Conservation (phyloP, 2,888 invertebrate species). For the Byasa hedistus region DNA sequence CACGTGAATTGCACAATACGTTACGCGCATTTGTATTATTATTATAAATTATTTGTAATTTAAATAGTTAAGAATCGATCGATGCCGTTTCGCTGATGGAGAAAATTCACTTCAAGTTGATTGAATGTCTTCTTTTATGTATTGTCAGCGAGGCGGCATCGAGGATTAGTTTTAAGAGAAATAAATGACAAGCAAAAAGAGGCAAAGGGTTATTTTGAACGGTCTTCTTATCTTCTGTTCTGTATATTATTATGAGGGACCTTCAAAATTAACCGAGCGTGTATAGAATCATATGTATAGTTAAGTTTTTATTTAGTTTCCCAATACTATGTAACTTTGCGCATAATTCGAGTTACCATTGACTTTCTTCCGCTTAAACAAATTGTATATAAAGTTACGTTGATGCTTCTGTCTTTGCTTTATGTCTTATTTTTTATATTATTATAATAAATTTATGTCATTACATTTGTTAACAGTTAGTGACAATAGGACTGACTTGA, state of each 20-base stretch:
- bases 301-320: conserved; percentile 43
- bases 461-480: conserved; percentile 29
- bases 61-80: conserved; percentile 43
- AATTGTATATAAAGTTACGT: conserved; percentile 63
- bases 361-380: conserved; percentile 52
- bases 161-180: conserved; percentile 48
- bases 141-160: conserved; percentile 47
- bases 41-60: conserved; percentile 56
- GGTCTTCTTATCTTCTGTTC: conserved; percentile 62
- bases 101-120: not conserved
- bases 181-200: conserved; percentile 73
- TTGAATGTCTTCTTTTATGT: conserved; percentile 22
- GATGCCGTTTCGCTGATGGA: conserved; percentile 41
- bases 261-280: conserved; percentile 63
- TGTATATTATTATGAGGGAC: conserved; percentile 70
- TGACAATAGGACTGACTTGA: conserved; percentile 31
- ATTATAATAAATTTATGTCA: conserved; percentile 21
- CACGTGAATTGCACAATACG: conserved; percentile 55
- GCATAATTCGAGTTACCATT: conserved; percentile 75
- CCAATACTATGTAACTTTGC: conserved; percentile 54
- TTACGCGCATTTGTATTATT: conserved; percentile 68
- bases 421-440: conserved; percentile 32
- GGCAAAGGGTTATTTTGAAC: conserved; percentile 71
- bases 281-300: conserved; percentile 48
- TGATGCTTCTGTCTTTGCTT: conserved; percentile 39